Conservation (phyloP, 2,113 vertebrate genomes). For the Gobiocypris rarus region DNA sequence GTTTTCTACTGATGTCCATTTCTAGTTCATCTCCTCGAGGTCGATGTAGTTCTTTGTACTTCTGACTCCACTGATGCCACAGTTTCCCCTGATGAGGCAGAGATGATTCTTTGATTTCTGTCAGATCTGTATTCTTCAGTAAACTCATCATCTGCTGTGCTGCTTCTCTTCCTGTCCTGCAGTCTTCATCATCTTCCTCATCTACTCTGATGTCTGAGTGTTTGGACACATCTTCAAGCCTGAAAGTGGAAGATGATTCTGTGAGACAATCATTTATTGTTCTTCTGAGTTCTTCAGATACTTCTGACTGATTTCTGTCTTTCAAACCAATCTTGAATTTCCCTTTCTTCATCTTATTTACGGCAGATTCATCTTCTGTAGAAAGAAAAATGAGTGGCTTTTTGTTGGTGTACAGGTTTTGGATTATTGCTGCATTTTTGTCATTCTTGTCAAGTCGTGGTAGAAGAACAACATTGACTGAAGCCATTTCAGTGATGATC, state of each 20-base stretch:
- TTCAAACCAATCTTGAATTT: too few species aligned
- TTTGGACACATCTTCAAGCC: too few species aligned
- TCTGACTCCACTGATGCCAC: not conserved
- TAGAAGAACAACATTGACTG: conserved; percentile 54
- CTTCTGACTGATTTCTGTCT: too few species aligned
- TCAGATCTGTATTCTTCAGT: too few species aligned
- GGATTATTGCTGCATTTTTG: conserved; percentile 49
- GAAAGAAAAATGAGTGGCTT: conserved; percentile 69
- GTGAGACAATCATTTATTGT: too few species aligned
- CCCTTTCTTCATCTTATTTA: not conserved
- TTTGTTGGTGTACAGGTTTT: conserved; percentile 48
- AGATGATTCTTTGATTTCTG: too few species aligned
- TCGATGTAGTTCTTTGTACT: conserved; percentile 50
- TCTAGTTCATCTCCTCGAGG: conserved; percentile 63
- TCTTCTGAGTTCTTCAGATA: too few species aligned
- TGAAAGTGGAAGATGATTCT: too few species aligned
- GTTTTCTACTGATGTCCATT: conserved; percentile 63
- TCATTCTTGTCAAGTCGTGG: conserved; percentile 48
- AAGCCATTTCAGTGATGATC: too few species aligned
- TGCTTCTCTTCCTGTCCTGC: conserved; percentile 24
- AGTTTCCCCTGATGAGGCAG: too few species aligned
- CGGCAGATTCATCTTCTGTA: conserved; percentile 50
- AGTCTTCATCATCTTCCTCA: not conserved
- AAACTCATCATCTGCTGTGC: conserved; percentile 35
- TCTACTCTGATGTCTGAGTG: too few species aligned